A percentile compares a stretch with the other conserved stretches of the same genome.
These are phyloP conservation scores for Nibea albiflora DNA, from an alignment of 2,113 vertebrate species.

Conservation along the genomic window DNA sequence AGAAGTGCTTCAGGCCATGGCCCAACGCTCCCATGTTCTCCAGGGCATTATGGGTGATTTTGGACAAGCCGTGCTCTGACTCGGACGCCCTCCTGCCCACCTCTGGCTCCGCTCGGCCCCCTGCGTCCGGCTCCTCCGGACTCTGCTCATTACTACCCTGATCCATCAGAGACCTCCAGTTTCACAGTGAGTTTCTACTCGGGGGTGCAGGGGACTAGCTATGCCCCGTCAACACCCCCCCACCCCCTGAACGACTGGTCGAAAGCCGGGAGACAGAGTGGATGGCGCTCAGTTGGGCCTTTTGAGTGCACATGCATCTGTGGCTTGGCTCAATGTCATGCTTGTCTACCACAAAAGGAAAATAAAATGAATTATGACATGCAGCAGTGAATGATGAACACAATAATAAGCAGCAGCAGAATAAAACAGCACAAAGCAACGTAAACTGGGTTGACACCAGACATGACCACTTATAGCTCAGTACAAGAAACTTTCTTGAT, in stretches of 20 bases:
- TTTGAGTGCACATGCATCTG: constrained; percentile 86
- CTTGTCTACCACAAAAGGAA: constrained; percentile 88
- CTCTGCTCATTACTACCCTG: constrained; percentile 86
- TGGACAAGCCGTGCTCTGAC: constrained; percentile 94
- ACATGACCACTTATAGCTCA: constrained; percentile 32
- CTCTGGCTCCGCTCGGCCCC: constrained; percentile 89
- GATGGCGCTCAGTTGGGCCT: constrained; percentile 80
- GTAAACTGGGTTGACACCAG: constrained; percentile 65
- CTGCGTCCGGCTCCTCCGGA: constrained; percentile 92
- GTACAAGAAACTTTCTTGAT: background rate
- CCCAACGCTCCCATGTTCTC: constrained; percentile 99
- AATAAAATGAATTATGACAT: constrained; percentile 86
- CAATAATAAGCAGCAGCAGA: constrained; percentile 76
- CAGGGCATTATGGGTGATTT: constrained; percentile 98
- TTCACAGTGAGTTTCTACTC: constrained; percentile 78
- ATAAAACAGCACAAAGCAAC: constrained; percentile 51
- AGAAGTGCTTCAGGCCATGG: constrained; percentile 97
- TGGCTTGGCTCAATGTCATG: constrained; percentile 85
- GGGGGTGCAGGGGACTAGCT: constrained; percentile 78
- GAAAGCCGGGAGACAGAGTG: constrained; percentile 78
- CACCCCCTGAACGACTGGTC: constrained; percentile 73
- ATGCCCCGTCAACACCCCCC: constrained; percentile 76
- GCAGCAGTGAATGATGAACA: constrained; percentile 75
- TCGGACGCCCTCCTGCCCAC: constrained; percentile 90
- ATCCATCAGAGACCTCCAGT: constrained; percentile 86